Conservation (phyloP, 1,140 invertebrate species). For the Brachionus asplanchnoidis region DNA sequence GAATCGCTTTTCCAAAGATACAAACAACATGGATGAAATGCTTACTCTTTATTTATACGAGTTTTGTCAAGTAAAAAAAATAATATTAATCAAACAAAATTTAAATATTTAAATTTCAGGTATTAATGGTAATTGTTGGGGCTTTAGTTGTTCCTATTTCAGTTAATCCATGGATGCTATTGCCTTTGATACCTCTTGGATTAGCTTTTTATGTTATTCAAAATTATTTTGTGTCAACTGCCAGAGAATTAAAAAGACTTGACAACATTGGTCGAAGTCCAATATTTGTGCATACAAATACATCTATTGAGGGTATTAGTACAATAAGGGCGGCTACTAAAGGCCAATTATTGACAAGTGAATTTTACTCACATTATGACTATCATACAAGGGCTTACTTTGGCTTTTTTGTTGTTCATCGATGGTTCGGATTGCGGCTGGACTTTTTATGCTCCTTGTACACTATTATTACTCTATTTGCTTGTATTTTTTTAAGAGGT, state of each 20-base stretch:
- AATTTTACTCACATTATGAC: slow-evolving; percentile 68
- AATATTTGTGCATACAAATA: slow-evolving; percentile 77
- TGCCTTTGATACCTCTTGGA: slow-evolving; percentile 64
- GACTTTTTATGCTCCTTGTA: slow-evolving; percentile 62
- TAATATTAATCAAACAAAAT: not conserved
- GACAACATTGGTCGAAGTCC: slow-evolving; percentile 59
- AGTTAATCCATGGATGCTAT: slow-evolving; percentile 69
- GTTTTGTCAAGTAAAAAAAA: slow-evolving; percentile 60
- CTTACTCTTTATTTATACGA: slow-evolving; percentile 65
- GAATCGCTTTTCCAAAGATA: slow-evolving; percentile 78
- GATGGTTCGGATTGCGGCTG: slow-evolving; percentile 77
- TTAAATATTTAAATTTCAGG: slow-evolving; percentile 59
- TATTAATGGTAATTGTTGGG: slow-evolving; percentile 67
- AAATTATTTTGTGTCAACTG: slow-evolving; percentile 72
- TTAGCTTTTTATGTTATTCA: slow-evolving; percentile 70
- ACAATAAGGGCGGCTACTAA: slow-evolving; percentile 77
- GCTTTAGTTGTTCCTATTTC: slow-evolving; percentile 69
- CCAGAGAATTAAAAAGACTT: slow-evolving; percentile 69
- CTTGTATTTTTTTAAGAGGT: slow-evolving; percentile 31
- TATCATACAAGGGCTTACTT: slow-evolving; percentile 60
- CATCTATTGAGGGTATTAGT: slow-evolving; percentile 77
- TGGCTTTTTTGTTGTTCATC: slow-evolving; percentile 69
- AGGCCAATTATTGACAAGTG: slow-evolving; percentile 61
- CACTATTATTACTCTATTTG: slow-evolving; percentile 26
- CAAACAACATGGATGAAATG: slow-evolving; percentile 73